Conservation (phyloP, 2,113 vertebrate genomes). For the Sander vitreus region DNA sequence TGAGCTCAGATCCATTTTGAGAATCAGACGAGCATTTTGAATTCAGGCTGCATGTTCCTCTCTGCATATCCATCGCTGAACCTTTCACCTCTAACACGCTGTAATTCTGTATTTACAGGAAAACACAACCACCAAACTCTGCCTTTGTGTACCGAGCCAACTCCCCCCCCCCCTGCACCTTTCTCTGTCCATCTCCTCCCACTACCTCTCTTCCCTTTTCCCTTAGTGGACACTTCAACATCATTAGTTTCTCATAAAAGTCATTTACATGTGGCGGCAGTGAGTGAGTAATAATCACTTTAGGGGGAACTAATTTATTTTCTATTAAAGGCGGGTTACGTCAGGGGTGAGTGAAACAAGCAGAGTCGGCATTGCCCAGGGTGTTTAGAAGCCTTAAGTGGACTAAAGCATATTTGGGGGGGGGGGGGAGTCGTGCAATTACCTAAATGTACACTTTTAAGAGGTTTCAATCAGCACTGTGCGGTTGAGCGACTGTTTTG, state of each 20-base stretch:
- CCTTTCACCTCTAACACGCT: constrained; percentile 73
- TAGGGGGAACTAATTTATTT: constrained; percentile 81
- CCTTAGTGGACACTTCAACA: constrained; percentile 72
- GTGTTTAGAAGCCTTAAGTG: constrained; percentile 77
- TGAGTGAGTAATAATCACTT: constrained; percentile 81
- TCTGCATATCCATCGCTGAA: constrained; percentile 71
- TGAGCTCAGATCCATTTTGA: constrained; percentile 72
- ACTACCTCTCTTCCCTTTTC: constrained; percentile 52
- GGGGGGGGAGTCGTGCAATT: constrained; percentile 72
- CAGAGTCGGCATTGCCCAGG: constrained; percentile 64
- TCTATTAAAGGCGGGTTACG: constrained; percentile 76
- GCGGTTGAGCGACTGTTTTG: constrained; percentile 67
- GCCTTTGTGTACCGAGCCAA: constrained; percentile 68
- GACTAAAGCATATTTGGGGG: constrained; percentile 76
- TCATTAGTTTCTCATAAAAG: constrained; percentile 83
- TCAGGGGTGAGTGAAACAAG: constrained; percentile 75
- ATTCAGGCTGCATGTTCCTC: constrained; percentile 65
- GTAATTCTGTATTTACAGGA: constrained; percentile 79
- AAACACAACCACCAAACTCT: constrained; percentile 73
- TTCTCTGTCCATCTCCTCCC: constrained; percentile 51
- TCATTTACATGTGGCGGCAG: constrained; percentile 80
- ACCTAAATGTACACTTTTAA: constrained; percentile 82
- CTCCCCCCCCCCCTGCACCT: neutral
- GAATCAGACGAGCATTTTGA: constrained; percentile 70
- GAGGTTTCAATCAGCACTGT: constrained; percentile 77